Evolutionary conservation across 2,888 invertebrate species (phyloP).

Genomic region (Cenopis cana): DNA sequence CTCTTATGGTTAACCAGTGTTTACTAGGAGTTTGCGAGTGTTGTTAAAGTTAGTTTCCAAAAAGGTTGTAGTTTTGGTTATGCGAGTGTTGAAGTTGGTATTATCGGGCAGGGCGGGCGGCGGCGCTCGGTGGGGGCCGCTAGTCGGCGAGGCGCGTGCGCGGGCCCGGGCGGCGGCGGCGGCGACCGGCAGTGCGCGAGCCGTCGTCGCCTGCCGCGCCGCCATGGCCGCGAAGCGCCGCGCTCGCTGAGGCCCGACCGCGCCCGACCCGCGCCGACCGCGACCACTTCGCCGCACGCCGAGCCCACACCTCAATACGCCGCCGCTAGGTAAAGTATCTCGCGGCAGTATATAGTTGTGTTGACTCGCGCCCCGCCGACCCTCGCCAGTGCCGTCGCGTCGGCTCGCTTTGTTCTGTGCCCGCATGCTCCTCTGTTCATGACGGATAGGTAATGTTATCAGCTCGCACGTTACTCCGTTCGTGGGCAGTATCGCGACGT

Average conservation of each 20-base stretch:
- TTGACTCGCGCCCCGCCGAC: constrained; percentile 48
- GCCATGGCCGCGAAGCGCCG: constrained; percentile 71
- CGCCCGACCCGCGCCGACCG: constrained; percentile 57
- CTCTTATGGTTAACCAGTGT: not conserved
- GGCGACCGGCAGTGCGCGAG: constrained; percentile 76
- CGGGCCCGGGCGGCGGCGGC: constrained; percentile 60
- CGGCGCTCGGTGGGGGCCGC: constrained; percentile 46
- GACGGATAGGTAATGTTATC: constrained; percentile 71
- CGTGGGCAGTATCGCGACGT: constrained; percentile 51
- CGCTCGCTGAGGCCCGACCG: constrained; percentile 46
- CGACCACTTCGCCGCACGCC: constrained; percentile 55
- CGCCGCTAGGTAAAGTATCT: constrained; percentile 68
- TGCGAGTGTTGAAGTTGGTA: constrained; percentile 17
- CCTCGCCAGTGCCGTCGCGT: constrained; percentile 51
- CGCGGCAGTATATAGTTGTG: constrained; percentile 49
- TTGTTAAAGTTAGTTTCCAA: not conserved
- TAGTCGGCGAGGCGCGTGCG: constrained; percentile 56
- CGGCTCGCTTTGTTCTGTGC: constrained; percentile 58
- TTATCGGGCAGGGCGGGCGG: constrained; percentile 47
- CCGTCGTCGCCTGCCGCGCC: constrained; percentile 76
- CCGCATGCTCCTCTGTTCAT: constrained; percentile 60
- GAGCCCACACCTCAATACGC: constrained; percentile 57
- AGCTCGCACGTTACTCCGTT: constrained; percentile 57
- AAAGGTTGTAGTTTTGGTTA: constrained; percentile 13
- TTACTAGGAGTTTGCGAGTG: not conserved